Evolutionary conservation across 1,140 invertebrate species (phyloP).

Genomic region (Dinothrombium tinctorium): DNA sequence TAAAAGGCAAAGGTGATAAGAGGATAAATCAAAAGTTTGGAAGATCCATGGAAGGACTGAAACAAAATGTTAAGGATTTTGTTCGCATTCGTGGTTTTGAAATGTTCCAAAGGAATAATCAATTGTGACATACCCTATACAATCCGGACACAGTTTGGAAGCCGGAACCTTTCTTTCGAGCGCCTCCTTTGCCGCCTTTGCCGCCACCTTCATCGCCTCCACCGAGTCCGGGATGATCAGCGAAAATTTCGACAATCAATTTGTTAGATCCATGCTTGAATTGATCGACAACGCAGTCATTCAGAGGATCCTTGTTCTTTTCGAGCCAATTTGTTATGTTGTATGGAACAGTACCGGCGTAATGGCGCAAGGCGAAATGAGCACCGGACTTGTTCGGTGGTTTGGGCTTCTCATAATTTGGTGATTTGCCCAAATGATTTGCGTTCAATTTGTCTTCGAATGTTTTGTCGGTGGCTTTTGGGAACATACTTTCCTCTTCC

Average conservation of each 20-base stretch:
- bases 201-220: conserved; percentile 39
- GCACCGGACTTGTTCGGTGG: conserved; percentile 76
- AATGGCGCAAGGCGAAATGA: conserved; percentile 96
- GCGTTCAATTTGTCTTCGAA: conserved; percentile 93
- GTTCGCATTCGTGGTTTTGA: neutral
- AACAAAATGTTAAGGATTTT: neutral
- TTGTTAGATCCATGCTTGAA: conserved; percentile 81
- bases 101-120: neutral
- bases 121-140: conserved; percentile 40
- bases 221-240: conserved; percentile 80
- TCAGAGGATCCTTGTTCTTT: conserved; percentile 99
- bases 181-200: conserved; percentile 39
- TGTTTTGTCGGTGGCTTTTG: conserved; percentile 93
- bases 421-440: conserved; percentile 95
- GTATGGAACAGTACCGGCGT: conserved; percentile 91
- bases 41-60: neutral
- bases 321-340: conserved; percentile 95
- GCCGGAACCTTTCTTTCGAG: conserved; percentile 49
- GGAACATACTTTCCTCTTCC: conserved; percentile 99
- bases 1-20: conserved; percentile 30
- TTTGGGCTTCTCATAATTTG: conserved; percentile 83
- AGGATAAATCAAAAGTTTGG: too few species aligned
- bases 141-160: conserved; percentile 71
- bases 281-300: conserved; percentile 92
- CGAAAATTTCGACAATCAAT: conserved; percentile 66